These are phyloP conservation scores for Caenorhabditis sp. DNA, from an alignment of 2,888 invertebrate species.

Conservation along the genomic window DNA sequence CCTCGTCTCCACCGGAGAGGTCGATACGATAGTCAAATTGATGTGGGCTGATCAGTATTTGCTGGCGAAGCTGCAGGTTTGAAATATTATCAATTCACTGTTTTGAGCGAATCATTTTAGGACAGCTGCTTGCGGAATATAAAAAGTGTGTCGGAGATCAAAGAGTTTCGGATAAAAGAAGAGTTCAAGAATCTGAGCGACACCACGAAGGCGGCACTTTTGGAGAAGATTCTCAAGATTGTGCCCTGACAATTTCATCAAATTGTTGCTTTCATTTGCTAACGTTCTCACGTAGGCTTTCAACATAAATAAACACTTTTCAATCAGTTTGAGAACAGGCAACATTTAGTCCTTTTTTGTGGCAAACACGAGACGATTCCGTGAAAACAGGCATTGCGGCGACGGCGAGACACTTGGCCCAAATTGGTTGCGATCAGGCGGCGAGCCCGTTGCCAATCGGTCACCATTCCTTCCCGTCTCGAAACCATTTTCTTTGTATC, in stretches of 20 bases:
- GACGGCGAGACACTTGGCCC: background rate
- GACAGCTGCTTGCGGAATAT: slow-evolving; percentile 74
- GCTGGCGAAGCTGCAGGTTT: slow-evolving; percentile 73
- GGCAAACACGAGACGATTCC: slow-evolving; percentile 1
- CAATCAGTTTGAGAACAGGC: background rate
- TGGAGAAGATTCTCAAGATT: slow-evolving; percentile 74
- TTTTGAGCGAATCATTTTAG: slow-evolving; percentile 42
- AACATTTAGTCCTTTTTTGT: background rate
- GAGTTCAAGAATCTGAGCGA: slow-evolving; percentile 76
- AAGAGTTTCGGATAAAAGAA: slow-evolving; percentile 67
- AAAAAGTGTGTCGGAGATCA: slow-evolving; percentile 69
- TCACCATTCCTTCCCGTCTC: background rate
- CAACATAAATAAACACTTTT: background rate
- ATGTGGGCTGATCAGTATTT: slow-evolving; percentile 78
- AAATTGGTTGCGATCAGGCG: slow-evolving; percentile 6
- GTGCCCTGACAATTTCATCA: slow-evolving; percentile 3
- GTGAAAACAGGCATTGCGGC: slow-evolving; percentile 16
- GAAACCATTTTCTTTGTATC: slow-evolving; percentile 6
- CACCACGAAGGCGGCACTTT: slow-evolving; percentile 74
- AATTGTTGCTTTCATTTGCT: background rate
- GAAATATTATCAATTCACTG: background rate
- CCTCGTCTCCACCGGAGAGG: slow-evolving; percentile 77
- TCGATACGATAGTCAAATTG: slow-evolving; percentile 75
- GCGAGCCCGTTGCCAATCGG: background rate
- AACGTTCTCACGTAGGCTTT: background rate